Conservation (phyloP, 1,140 invertebrate genomes). For the Habropoda laboriosa region DNA sequence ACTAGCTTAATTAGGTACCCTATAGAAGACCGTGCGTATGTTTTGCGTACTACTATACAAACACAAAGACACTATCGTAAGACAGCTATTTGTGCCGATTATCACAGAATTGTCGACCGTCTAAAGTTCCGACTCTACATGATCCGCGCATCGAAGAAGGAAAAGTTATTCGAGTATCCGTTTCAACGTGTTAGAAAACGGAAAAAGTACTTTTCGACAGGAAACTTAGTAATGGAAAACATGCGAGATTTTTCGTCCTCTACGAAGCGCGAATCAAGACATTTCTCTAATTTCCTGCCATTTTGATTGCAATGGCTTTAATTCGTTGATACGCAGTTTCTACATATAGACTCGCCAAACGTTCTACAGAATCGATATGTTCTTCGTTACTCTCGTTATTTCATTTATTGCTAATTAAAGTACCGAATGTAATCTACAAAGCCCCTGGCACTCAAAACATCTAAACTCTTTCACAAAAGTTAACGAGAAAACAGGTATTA, state of each 20-base stretch:
- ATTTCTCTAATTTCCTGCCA: conserved; percentile 3
- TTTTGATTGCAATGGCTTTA: neutral
- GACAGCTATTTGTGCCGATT: conserved; percentile 51
- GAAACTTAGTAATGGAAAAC: conserved; percentile 42
- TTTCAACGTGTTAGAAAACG: conserved; percentile 32
- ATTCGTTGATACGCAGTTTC: conserved; percentile 29
- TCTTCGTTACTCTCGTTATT: conserved; percentile 13
- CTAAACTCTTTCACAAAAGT: neutral
- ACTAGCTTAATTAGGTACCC: neutral
- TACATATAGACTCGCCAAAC: conserved; percentile 6
- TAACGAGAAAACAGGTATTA: neutral
- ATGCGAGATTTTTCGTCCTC: conserved; percentile 9
- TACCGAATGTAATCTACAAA: neutral
- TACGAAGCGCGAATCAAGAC: conserved; percentile 10
- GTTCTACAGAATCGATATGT: conserved; percentile 46
- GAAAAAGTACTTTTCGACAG: conserved; percentile 42
- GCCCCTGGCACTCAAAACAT: neutral
- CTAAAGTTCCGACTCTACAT: too few species aligned
- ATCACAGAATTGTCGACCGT: conserved; percentile 58
- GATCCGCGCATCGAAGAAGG: neutral
- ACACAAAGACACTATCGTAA: conserved; percentile 24
- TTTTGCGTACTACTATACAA: neutral
- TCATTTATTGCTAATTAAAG: conserved; percentile 16
- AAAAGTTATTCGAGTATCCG: neutral
- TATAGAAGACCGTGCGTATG: conserved; percentile 2